A percentile compares a stretch with the other conserved stretches of the same genome.
phyloP scores from a whole-genome alignment of 37 sponge, comb jelly and placozoan genomes.

The Theonella swinhoei region DNA sequence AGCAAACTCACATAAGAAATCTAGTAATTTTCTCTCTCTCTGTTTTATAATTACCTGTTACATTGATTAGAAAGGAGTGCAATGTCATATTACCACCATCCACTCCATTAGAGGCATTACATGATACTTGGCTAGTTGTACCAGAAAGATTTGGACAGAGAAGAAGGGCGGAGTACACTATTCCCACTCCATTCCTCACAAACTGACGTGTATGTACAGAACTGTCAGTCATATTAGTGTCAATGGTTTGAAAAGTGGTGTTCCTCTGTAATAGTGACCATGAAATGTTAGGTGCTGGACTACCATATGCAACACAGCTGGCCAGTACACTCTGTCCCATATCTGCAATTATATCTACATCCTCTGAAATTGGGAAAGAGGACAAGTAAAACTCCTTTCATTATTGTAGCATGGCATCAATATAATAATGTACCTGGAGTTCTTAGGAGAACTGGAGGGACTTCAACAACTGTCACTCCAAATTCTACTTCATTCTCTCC shows the following conservation, averaged over 20 bases:
- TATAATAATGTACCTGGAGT: neutral
- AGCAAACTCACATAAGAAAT: too few relatives aligned
- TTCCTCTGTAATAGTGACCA: slow-evolving; percentile 14
- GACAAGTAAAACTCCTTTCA: too few relatives aligned
- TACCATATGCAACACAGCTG: slow-evolving; percentile 25
- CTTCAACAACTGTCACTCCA: neutral
- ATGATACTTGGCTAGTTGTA: neutral
- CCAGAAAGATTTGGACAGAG: neutral
- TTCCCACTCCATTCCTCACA: neutral
- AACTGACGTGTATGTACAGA: neutral
- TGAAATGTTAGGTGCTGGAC: neutral
- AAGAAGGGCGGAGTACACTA: neutral
- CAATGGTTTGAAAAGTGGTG: neutral
- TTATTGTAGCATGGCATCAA: too few relatives aligned
- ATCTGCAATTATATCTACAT: neutral
- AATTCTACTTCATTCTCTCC: neutral
- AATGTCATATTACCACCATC: neutral
- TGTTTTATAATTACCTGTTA: neutral
- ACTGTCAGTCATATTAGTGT: neutral
- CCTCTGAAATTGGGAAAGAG: too few relatives aligned
- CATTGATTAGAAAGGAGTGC: neutral
- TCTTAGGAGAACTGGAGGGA: neutral
- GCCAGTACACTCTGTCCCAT: neutral
- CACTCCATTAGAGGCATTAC: neutral
- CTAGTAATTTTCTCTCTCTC: too few relatives aligned